Percentiles rank a stretch among this genome's conserved stretches.
Conservation (phyloP, 2,113 vertebrate genomes). For the Dinomys branickii region DNA sequence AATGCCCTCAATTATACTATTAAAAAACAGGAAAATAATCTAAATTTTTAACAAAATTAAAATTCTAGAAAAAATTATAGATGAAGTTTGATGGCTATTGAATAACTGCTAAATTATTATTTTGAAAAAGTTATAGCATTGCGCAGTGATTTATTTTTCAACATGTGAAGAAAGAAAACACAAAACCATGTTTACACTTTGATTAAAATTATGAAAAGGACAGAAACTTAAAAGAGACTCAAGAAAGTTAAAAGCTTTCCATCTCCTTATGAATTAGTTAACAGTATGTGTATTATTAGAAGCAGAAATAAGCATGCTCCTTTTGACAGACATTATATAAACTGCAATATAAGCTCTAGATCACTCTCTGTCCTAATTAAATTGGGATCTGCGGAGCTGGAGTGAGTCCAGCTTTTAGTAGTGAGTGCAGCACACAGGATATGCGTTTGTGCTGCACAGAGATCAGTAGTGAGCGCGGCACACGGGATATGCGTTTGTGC, state of each 20-base stretch:
- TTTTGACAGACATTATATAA: neutral
- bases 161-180: neutral
- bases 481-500: neutral
- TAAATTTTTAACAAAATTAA: conserved; percentile 33
- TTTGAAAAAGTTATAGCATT: neutral
- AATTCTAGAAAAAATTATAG: neutral
- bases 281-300: neutral
- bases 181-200: neutral
- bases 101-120: neutral
- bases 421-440: neutral
- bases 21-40: neutral
- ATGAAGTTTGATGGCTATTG: neutral
- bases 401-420: neutral
- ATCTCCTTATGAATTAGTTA: neutral
- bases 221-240: neutral
- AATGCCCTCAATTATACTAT: neutral
- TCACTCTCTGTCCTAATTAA: neutral
- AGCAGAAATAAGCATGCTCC: neutral
- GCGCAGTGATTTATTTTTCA: neutral
- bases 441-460: neutral
- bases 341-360: neutral
- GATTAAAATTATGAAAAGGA: neutral
- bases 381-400: neutral
- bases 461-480: too few relatives aligned
- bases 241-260: neutral